A percentile compares a stretch with the other conserved stretches of the same genome.
Evolutionary conservation across 2,888 invertebrate genomes (phyloP).

Genomic region (Phyto melanocephala): DNA sequence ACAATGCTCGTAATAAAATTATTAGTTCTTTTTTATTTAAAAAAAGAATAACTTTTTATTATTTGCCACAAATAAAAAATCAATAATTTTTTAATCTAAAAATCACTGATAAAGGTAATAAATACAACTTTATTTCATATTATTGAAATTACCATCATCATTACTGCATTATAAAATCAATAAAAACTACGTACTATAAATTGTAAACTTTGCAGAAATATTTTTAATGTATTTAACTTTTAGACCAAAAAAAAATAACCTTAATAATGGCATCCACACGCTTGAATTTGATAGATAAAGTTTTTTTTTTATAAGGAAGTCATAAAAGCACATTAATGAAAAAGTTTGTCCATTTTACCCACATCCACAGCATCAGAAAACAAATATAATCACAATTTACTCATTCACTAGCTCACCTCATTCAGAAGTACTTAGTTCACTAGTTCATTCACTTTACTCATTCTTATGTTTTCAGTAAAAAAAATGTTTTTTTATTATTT

Average conservation of each 20-base stretch:
- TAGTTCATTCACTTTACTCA: not conserved
- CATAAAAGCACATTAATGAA: constrained; percentile 45
- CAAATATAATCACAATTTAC: constrained; percentile 10
- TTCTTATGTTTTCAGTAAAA: not conserved
- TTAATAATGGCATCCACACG: constrained; percentile 19
- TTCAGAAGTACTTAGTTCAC: not conserved
- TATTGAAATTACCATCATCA: constrained; percentile 23
- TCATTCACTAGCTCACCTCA: not conserved
- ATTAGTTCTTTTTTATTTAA: not conserved
- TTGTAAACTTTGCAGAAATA: constrained; percentile 24
- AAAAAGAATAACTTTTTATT: not conserved
- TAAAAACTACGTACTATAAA: not conserved
- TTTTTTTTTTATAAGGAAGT: constrained; percentile 45
- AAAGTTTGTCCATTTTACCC: constrained; percentile 37
- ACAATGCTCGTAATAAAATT: too few relatives aligned
- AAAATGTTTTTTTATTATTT: too few relatives aligned
- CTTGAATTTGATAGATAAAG: constrained; percentile 46
- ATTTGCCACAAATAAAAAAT: not conserved
- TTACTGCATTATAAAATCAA: constrained; percentile 34
- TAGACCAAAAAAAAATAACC: constrained; percentile 7
- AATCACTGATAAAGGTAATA: not conserved
- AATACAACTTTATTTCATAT: not conserved
- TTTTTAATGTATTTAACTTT: constrained; percentile 26
- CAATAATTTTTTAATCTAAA: not conserved
- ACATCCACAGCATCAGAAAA: constrained; percentile 5